Conservation (phyloP, 2,888 invertebrate genomes). For the Oscheius sp. region DNA sequence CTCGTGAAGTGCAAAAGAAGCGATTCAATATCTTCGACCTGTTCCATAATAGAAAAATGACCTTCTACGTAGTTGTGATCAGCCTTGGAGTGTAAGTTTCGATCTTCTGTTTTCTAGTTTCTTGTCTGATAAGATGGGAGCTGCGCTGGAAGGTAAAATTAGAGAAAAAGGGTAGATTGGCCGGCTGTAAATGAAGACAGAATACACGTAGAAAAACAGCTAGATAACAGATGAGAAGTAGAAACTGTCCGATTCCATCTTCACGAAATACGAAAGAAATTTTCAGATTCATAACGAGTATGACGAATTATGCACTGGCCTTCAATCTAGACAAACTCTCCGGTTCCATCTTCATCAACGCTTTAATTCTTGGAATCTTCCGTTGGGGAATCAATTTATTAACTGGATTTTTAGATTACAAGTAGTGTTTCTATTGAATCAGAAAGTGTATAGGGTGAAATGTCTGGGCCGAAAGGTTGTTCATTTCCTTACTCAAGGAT, state of each 20-base stretch:
- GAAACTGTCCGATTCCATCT: not conserved
- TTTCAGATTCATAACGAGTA: constrained; percentile 56
- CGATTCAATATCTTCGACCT: constrained; percentile 53
- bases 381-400: constrained; percentile 60
- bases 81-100: constrained; percentile 44
- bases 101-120: not conserved
- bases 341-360: constrained; percentile 61
- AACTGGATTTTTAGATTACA: constrained; percentile 52
- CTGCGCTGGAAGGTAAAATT: not conserved
- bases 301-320: constrained; percentile 64
- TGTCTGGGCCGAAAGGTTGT: constrained; percentile 27
- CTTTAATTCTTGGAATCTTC: constrained; percentile 58
- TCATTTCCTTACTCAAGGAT: constrained; percentile 21
- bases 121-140: constrained; percentile 17
- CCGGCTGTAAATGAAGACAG: not conserved
- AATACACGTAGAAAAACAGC: not conserved
- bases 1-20: constrained; percentile 37
- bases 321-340: constrained; percentile 63
- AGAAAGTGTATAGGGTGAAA: not conserved
- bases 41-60: constrained; percentile 57
- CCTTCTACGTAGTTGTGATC: constrained; percentile 50
- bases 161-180: not conserved
- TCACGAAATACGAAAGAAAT: not conserved
- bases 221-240: not conserved
- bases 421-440: constrained; percentile 3